Conservation (phyloP, 2,113 vertebrate genomes). For the Fulmarus glacialis region DNA sequence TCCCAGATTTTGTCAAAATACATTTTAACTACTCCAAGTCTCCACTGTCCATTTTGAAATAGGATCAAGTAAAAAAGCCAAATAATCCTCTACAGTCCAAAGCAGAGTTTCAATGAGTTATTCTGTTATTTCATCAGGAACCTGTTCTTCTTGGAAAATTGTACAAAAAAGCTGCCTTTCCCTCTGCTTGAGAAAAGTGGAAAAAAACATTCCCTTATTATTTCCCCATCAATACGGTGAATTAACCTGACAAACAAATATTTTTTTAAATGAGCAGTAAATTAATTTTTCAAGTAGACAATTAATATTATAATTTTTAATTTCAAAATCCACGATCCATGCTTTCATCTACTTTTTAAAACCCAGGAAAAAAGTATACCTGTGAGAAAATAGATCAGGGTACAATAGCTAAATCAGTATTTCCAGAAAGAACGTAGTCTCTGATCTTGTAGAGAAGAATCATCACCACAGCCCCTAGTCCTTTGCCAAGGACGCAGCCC, state of each 20-base stretch:
- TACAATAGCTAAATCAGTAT: not conserved
- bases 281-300: not conserved
- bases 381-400: not conserved
- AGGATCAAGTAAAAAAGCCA: not conserved
- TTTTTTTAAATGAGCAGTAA: not conserved
- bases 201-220: not conserved
- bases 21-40: not conserved
- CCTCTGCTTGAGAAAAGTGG: not conserved
- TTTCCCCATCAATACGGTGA: not conserved
- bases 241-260: not conserved
- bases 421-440: not conserved
- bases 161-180: not conserved
- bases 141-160: not conserved
- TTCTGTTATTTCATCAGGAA: not conserved
- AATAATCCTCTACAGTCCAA: not conserved
- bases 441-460: not conserved
- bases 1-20: not conserved
- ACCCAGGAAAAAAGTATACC: not conserved
- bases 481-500: not conserved
- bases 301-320: not conserved
- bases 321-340: not conserved
- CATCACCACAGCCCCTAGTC: not conserved
- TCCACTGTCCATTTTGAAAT: not conserved
- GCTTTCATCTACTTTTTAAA: not conserved
- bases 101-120: not conserved